phyloP scores from a whole-genome alignment of 2,113 vertebrate species.

The Gymnobelideus leadbeateri region DNA sequence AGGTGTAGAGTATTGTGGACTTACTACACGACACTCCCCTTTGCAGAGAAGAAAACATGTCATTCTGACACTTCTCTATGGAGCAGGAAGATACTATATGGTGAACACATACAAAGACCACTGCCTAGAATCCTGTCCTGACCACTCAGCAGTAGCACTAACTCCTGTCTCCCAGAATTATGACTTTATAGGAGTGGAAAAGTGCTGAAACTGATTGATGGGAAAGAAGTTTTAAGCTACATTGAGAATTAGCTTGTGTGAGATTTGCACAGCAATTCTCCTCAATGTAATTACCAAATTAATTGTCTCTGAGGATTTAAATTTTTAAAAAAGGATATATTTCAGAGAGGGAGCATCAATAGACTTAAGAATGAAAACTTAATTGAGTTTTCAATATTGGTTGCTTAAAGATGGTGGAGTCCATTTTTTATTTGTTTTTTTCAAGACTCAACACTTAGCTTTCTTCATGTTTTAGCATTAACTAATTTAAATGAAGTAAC shows the following conservation, averaged over 20 bases:
- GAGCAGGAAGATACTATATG: background rate
- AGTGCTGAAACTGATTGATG: background rate
- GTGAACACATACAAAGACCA: background rate
- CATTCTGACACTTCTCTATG: background rate
- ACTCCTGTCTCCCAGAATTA: background rate
- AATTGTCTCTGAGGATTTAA: background rate
- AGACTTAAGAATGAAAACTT: background rate
- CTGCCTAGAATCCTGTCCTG: background rate
- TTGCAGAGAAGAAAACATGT: too few relatives aligned
- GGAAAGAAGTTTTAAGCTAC: background rate
- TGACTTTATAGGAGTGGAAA: background rate
- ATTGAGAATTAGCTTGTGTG: background rate
- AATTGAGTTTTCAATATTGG: slow-evolving; percentile 1
- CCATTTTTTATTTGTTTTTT: background rate
- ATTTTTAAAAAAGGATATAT: background rate
- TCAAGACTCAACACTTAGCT: background rate
- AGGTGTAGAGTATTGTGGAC: background rate
- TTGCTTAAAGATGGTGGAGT: background rate
- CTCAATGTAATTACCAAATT: slow-evolving; percentile 5
- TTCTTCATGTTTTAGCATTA: background rate
- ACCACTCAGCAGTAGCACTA: background rate
- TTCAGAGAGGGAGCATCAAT: background rate
- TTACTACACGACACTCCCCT: background rate
- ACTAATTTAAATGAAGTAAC: background rate
- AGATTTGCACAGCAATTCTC: background rate